These are phyloP conservation scores for Cairina moschata DNA, from an alignment of 2,113 vertebrate species.

Conservation along the genomic window DNA sequence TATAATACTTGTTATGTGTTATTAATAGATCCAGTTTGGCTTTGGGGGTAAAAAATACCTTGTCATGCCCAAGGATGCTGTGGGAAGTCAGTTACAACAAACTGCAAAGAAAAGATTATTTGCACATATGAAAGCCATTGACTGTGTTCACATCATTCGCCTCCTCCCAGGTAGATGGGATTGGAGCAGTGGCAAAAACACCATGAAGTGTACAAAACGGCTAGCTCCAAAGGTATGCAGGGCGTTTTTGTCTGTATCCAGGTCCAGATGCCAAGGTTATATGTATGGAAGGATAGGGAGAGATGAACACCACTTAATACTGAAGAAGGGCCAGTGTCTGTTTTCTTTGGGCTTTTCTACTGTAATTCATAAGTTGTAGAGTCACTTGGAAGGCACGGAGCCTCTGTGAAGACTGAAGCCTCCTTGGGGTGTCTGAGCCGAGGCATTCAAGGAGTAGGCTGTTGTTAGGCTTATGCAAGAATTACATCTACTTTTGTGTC, in stretches of 20 bases:
- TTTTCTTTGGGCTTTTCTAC: not conserved
- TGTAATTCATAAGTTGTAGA: not conserved
- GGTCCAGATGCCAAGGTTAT: not conserved
- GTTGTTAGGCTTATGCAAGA: not conserved
- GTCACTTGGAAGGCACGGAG: not conserved
- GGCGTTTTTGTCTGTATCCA: not conserved
- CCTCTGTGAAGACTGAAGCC: not conserved
- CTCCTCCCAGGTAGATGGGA: not conserved
- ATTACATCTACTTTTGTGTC: not conserved
- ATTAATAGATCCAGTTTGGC: not conserved
- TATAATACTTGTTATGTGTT: not conserved
- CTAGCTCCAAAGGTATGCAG: not conserved
- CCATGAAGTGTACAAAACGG: not conserved
- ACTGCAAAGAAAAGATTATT: not conserved
- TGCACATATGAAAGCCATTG: not conserved
- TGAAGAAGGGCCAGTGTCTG: not conserved
- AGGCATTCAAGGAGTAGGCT: not conserved
- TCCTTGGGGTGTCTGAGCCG: not conserved
- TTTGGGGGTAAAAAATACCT: not conserved
- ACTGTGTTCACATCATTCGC: not conserved
- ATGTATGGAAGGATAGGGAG: not conserved
- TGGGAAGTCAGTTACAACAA: not conserved
- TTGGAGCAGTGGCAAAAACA: not conserved
- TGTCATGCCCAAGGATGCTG: not conserved
- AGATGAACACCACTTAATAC: not conserved